Evolutionary conservation across 2,113 vertebrate species (phyloP), one percentile per base, ranked within the genome.

Genomic region (Emydura subglobosa): DNA sequence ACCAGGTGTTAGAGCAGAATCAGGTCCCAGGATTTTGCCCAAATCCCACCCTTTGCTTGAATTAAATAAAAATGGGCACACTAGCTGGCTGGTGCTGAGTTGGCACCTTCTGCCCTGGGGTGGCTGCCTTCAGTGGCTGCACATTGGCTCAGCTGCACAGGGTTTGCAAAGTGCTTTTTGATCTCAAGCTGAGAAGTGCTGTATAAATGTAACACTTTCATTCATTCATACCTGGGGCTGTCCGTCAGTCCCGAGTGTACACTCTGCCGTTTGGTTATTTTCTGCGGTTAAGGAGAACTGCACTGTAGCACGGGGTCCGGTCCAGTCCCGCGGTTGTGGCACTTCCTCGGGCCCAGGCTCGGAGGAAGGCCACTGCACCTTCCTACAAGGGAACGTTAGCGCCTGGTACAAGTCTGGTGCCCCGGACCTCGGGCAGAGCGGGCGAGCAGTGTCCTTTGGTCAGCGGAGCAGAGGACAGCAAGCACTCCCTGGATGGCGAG

Each of bases 81-180:
- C 14, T 44, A 21, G 42, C 4, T 0, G 0, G 47, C 29, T 39
- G 39, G 22, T 72, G 49, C 24, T 0, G 0, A 8, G 80, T 53
- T 82, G 89, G 55, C 25, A 34, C 31, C 34, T 79, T 91, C 85
- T 10, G 0, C 94, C 93, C 53, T 2, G 79, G 78, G 82, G 54
- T 29, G 2, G 61, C 42, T 82, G 90, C 79, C 42, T 82, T 92
- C 92, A 85, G 91, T 1, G 85, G 94, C 88, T 94, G 92, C 57
- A 79, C 90, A 95, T 88, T 22, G 79, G 78, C 93, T 96, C 90
- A 54, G n/a, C 74, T 94, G 90, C 79, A 82, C 4, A 8, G 87
- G 39, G 11, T 8, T 91, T 88, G 57, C 68, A 13, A 81, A 76
- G 55, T 53, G 27, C 1, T 96, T 96, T 96, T 91, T 92, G 88